Conservation (phyloP, 2,888 invertebrate genomes). For the Nephrotoma flavescens region DNA sequence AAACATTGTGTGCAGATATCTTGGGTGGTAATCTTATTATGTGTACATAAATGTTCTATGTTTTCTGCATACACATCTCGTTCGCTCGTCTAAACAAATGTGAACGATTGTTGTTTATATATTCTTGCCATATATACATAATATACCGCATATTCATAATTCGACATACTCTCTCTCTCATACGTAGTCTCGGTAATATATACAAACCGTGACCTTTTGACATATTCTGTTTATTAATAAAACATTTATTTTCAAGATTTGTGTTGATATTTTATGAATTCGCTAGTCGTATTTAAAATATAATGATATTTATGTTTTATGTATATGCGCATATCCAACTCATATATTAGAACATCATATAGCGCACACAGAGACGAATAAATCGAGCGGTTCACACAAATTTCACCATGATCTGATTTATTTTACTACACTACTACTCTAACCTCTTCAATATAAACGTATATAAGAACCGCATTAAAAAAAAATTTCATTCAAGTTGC, state of each 20-base stretch:
- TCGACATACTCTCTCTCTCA: background rate
- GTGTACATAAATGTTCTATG: too few relatives aligned
- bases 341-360: background rate
- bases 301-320: background rate
- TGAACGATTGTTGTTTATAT: background rate
- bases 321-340: background rate
- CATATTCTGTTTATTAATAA: background rate
- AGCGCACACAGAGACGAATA: background rate
- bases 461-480: background rate
- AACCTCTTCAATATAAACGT: background rate
- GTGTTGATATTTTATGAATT: background rate
- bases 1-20: too few relatives aligned
- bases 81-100: background rate
- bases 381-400: background rate
- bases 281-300: background rate
- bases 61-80: background rate
- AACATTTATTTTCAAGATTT: background rate
- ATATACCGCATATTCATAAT: background rate
- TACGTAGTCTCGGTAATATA: background rate
- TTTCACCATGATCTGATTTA: background rate
- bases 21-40: too few relatives aligned
- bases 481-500: background rate
- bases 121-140: background rate
- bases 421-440: background rate
- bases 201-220: background rate